phyloP scores from a whole-genome alignment of 2,797 vertebrate genomes.

The Spheniscus humboldti region DNA sequence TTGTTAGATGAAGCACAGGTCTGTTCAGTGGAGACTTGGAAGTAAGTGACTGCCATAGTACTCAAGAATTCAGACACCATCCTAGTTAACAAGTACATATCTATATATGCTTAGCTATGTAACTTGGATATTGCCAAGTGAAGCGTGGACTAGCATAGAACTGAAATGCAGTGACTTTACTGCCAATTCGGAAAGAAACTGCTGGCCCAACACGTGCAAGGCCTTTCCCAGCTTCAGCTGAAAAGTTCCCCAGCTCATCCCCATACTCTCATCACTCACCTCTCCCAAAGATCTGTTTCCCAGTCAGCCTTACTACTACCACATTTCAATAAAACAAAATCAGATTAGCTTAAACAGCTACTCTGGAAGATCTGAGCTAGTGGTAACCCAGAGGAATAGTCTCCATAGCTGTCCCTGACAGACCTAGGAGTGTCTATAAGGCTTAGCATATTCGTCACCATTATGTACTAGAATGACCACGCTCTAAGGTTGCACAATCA shows the following conservation, averaged over 20 bases:
- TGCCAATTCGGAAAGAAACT: neutral
- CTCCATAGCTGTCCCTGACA: neutral
- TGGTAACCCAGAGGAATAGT: neutral
- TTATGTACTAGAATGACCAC: accelerated
- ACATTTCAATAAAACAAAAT: neutral
- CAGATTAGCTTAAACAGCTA: neutral
- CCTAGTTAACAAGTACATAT: neutral
- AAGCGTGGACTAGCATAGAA: neutral
- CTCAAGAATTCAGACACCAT: neutral
- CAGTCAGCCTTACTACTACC: neutral
- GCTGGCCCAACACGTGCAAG: neutral
- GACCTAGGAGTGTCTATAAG: accelerated
- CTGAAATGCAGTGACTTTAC: accelerated
- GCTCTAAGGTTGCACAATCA: neutral
- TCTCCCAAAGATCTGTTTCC: neutral
- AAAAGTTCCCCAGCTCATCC: neutral
- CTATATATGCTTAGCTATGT: neutral
- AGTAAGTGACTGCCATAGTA: neutral
- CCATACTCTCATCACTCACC: neutral
- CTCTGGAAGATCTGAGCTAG: neutral
- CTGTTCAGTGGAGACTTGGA: neutral
- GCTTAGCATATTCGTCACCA: accelerated
- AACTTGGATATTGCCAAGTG: neutral
- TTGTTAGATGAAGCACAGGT: neutral
- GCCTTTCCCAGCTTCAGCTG: neutral